Evolutionary conservation across 1,140 invertebrate genomes (phyloP).

Genomic region (Cydia splendana): DNA sequence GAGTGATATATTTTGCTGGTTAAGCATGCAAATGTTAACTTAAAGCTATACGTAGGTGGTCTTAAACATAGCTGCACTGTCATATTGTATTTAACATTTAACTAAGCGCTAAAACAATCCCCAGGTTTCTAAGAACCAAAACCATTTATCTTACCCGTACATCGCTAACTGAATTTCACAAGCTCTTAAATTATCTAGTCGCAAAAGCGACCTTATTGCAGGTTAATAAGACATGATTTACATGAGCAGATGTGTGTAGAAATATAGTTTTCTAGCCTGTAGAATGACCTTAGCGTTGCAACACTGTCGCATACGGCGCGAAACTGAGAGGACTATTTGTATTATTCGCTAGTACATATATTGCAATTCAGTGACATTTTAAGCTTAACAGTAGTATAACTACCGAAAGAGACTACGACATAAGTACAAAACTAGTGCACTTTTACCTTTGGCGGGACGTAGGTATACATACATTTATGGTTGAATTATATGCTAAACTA

Average conservation of each 20-base stretch:
- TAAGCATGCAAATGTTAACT: too few species aligned
- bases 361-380: too few species aligned
- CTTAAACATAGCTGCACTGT: not conserved
- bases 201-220: not conserved
- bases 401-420: too few species aligned
- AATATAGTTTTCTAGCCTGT: not conserved
- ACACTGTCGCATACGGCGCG: not conserved
- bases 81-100: not conserved
- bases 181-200: not conserved
- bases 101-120: not conserved
- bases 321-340: not conserved
- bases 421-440: too few species aligned
- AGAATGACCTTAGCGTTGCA: not conserved
- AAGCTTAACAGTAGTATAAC: too few species aligned
- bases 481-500: too few species aligned
- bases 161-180: conserved; percentile 12
- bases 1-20: too few species aligned
- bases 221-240: not conserved
- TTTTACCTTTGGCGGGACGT: too few species aligned
- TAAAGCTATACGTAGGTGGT: too few species aligned
- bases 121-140: conserved; percentile 3
- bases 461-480: too few species aligned
- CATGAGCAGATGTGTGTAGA: not conserved
- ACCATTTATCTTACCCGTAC: conserved; percentile 3
- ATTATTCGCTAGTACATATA: not conserved